Evolutionary conservation across 2,113 vertebrate genomes (phyloP).

Genomic region (Osmerus eperlanus): DNA sequence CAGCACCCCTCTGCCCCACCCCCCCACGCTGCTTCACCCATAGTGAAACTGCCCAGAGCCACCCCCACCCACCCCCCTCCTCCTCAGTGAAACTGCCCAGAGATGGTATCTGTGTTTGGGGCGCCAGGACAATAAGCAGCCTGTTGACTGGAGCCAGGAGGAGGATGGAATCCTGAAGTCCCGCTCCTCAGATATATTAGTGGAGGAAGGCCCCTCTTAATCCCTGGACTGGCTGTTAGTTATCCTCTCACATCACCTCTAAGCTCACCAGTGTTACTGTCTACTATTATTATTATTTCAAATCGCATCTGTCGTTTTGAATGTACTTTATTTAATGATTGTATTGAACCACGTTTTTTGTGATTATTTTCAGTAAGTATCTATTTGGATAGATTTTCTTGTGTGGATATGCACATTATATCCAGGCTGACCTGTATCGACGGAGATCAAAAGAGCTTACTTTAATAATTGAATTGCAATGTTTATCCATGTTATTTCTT

Average conservation of each 20-base stretch:
- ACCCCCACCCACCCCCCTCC: not conserved
- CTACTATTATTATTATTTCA: constrained; percentile 16
- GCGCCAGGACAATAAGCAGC: not conserved
- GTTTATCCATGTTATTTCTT: not conserved
- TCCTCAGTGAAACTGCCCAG: not conserved
- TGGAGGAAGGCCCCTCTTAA: not conserved
- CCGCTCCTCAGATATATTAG: not conserved
- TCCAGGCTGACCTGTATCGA: not conserved
- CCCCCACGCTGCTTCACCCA: not conserved
- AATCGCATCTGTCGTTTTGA: constrained; percentile 14
- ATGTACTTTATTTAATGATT: constrained; percentile 20
- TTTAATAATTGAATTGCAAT: not conserved
- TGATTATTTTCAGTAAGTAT: constrained; percentile 8
- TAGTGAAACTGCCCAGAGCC: constrained; percentile 19
- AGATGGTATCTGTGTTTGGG: constrained; percentile 24
- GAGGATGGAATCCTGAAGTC: not conserved
- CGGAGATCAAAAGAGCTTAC: too few species aligned
- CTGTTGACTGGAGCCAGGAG: constrained; percentile 10
- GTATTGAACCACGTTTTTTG: not conserved
- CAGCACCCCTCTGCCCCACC: not conserved
- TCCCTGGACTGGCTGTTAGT: not conserved
- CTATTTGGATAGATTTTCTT: constrained; percentile 32
- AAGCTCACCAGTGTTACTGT: not conserved
- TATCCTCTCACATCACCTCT: not conserved
- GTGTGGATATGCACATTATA: constrained; percentile 22